Conservation (phyloP, 2,797 vertebrate genomes). For the Rhinophrynus dorsalis region DNA sequence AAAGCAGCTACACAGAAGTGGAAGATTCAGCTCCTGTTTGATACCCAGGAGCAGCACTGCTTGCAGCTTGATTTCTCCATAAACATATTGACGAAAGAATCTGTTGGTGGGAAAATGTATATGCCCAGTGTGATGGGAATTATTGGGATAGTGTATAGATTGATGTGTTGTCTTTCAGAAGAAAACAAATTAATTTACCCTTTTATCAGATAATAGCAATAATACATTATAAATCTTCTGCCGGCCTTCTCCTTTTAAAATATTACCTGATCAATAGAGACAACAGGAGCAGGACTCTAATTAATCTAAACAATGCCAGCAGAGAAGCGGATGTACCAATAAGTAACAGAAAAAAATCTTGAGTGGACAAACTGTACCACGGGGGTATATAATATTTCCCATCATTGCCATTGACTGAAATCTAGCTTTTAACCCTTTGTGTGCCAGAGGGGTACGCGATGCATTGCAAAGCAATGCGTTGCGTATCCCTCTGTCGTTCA, state of each 20-base stretch:
- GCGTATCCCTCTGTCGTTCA: no score
- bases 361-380: no score
- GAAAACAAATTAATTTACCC: conserved; percentile 31
- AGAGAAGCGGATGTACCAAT: no score
- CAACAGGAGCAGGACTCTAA: neutral
- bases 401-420: neutral
- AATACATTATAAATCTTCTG: conserved; percentile 12
- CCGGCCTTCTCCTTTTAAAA: conserved; percentile 6
- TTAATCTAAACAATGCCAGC: conserved; percentile 6
- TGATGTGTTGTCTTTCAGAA: conserved; percentile 21
- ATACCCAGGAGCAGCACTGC: no score
- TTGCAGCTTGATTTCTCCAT: conserved; percentile 25
- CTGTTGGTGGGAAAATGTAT: conserved; percentile 19
- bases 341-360: no score
- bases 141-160: conserved; percentile 15
- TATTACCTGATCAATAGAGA: conserved; percentile 21
- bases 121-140: conserved; percentile 2
- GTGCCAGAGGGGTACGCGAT: no score
- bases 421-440: no score
- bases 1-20: no score
- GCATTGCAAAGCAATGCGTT: no score
- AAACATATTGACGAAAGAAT: conserved; percentile 24
- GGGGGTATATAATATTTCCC: no score
- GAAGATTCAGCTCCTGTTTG: no score
- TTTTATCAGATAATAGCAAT: conserved; percentile 27